A percentile compares a stretch with the other conserved stretches of the same genome.
Conservation (phyloP, 92 coral and sea anemone species). For the Epizoanthus scotinus region DNA sequence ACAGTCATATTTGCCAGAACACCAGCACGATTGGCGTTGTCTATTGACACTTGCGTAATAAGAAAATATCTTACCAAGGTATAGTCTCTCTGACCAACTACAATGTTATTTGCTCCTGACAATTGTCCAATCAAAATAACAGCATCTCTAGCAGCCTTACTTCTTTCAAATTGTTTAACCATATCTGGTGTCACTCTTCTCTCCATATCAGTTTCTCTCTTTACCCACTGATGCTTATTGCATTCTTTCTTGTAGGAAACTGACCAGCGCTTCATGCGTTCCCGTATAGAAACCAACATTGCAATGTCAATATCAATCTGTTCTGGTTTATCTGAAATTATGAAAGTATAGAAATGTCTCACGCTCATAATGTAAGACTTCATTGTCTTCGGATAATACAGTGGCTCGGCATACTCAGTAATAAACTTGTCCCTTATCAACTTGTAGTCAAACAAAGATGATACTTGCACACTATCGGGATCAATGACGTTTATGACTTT, state of each 20-base stretch:
- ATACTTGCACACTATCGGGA: constrained; percentile 9
- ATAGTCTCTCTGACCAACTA: constrained; percentile 46
- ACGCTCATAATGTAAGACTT: constrained; percentile 61
- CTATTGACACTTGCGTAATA: too few relatives aligned
- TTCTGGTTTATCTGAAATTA: constrained; percentile 5
- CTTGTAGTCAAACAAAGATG: background rate
- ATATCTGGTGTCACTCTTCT: constrained; percentile 43
- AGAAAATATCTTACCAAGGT: constrained; percentile 66
- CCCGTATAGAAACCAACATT: background rate
- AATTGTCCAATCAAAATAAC: constrained; percentile 49
- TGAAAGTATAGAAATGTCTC: constrained; percentile 41
- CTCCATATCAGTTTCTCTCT: constrained; percentile 43
- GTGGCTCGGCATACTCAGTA: constrained; percentile 29
- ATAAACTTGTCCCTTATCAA: constrained; percentile 45
- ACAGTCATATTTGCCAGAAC: constrained; percentile 58
- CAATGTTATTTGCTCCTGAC: constrained; percentile 29
- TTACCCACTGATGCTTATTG: constrained; percentile 48
- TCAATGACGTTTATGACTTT: background rate
- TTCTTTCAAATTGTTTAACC: constrained; percentile 45
- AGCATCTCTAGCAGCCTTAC: constrained; percentile 53
- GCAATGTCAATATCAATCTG: background rate
- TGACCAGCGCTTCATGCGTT: constrained; percentile 31
- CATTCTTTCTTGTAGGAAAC: constrained; percentile 36
- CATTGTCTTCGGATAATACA: constrained; percentile 47
- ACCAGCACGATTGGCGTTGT: constrained; percentile 64